A percentile compares a stretch with the other conserved stretches of the same genome.
These are phyloP conservation scores for Dendrophyllia cribrosa DNA, from an alignment of 64 coral and sea anemone genomes.

Conservation along the genomic window DNA sequence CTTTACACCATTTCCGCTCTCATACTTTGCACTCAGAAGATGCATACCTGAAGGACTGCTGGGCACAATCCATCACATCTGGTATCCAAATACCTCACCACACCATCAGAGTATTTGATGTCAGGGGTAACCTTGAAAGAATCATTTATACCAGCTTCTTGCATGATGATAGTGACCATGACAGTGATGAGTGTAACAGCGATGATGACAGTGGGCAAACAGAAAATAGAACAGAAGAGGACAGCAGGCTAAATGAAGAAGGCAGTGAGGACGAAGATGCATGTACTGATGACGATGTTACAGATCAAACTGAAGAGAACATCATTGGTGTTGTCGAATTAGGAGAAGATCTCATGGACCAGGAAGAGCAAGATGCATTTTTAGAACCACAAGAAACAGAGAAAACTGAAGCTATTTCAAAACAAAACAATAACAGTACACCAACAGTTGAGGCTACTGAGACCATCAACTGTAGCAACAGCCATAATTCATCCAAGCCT, in stretches of 20 bases:
- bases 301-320: neutral
- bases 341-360: slow-evolving; percentile 6
- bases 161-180: neutral
- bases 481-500: neutral
- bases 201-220: neutral
- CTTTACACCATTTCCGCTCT: slow-evolving; percentile 4
- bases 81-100: neutral
- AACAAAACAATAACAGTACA: neutral
- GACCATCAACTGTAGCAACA: neutral
- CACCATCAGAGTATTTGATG: slow-evolving; percentile 12
- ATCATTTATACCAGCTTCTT: neutral
- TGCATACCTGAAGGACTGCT: neutral
- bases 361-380: neutral
- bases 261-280: neutral
- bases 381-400: neutral
- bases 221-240: neutral
- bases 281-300: too few species aligned
- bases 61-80: neutral
- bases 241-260: neutral
- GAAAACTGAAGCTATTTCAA: neutral
- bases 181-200: neutral
- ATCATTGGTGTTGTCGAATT: slow-evolving; percentile 16
- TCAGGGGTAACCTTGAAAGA: neutral
- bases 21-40: neutral
- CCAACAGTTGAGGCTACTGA: neutral